phyloP scores from a whole-genome alignment of 2,888 invertebrate genomes.

The Drosophila meridiana region DNA sequence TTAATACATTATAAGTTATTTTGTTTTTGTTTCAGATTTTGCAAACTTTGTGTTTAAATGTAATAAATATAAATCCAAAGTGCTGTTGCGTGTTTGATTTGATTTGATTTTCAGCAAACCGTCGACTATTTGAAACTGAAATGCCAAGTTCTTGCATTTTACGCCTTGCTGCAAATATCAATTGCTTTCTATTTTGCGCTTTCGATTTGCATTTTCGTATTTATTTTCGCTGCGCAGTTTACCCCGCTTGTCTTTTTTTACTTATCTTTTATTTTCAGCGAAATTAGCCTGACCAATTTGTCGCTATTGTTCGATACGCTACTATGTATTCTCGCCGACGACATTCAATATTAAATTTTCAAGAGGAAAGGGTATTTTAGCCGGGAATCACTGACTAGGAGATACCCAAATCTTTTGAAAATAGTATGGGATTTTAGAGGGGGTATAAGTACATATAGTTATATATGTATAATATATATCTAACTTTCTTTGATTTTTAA shows the following conservation, averaged over 20 bases:
- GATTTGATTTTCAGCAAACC: constrained; percentile 76
- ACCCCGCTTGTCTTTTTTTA: constrained; percentile 33
- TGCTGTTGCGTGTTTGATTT: constrained; percentile 40
- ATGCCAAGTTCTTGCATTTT: constrained; percentile 68
- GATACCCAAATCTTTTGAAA: neutral
- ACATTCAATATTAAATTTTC: neutral
- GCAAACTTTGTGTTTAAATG: neutral
- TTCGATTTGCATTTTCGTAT: constrained; percentile 73
- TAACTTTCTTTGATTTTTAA: too few relatives aligned
- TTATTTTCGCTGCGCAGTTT: constrained; percentile 70
- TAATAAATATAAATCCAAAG: neutral
- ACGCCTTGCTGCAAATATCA: constrained; percentile 68
- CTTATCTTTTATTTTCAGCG: constrained; percentile 47
- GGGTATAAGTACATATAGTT: too few relatives aligned
- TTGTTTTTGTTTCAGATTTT: neutral
- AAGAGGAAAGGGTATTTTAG: neutral
- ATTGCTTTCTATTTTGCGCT: constrained; percentile 77
- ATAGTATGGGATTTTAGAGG: neutral
- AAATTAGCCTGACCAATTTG: constrained; percentile 13
- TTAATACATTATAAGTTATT: constrained; percentile 25
- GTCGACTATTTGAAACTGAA: constrained; percentile 71
- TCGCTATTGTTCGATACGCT: constrained; percentile 27
- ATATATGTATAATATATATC: too few relatives aligned
- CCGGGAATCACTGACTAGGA: neutral
- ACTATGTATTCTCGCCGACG: neutral